Base-by-base conservation (phyloP, 2,888 invertebrate genomes). In the Protonemura montana region DNA sequence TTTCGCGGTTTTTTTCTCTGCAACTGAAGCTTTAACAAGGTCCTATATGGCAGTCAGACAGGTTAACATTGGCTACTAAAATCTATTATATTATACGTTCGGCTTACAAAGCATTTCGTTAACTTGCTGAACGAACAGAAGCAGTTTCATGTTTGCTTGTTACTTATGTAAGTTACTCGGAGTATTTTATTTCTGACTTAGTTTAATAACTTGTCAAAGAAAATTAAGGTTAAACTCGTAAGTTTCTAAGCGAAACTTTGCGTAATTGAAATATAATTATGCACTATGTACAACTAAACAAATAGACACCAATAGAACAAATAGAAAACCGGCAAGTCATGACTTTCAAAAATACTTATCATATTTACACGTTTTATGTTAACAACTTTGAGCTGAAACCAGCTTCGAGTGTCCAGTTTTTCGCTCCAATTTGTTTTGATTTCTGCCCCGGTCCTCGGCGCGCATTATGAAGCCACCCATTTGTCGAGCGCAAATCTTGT, bases 401-500 rank as follows among this genome's bases (percentile, higher is more conserved):
- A 35, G 5, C 35, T 35, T 6, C 35, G 5, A 35, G 35, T 35
- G 3, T 35, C 35, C 5, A 35, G 3, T 35, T 35, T 3, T 59
- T 21, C 59, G 7, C 2, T 7, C 59, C 21, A 21, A 59, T 59
- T 59, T 28, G 78, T 78, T 5, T 78, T 78, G 78, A 26, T 5
- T 78, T 78, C 78, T 26, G 5, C 41, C 25, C 6, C n/a, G 10
- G 29, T 26, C n/a, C 26, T 6, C 42, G 41, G 30, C 21, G 3
- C 1, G 82, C 30, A 29, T 35, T 28, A 41, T 41, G 21, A n/a
- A 82, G 82, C 82, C 25, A 5, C 42, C 82, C 30, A 82, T 82
- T 82, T 82, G 41, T 41, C 7, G 30, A n/a, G n/a, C 25, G 82
- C 30, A 82, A 82, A 41, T 41, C 82, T 82, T 10, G n/a, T 7